Evolutionary conservation across 2,797 vertebrate genomes (phyloP).

Genomic region (Falco berigora): DNA sequence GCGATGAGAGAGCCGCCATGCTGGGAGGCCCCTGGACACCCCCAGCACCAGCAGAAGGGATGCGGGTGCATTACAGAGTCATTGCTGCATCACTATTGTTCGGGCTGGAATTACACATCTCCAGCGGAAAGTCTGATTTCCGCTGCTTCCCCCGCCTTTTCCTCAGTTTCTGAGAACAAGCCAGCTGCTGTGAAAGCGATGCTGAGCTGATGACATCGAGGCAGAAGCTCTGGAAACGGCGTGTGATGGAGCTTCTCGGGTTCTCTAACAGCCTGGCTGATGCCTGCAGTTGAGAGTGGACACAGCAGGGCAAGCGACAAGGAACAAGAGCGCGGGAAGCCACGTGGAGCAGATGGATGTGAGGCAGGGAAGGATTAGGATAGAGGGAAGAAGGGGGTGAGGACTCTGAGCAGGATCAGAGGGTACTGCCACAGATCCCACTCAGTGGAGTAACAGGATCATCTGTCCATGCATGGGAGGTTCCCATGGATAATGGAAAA

Average conservation of each 20-base stretch:
- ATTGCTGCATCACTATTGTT: not conserved
- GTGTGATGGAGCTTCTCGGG: not conserved
- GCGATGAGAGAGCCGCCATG: fast-evolving
- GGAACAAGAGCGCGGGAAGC: not conserved
- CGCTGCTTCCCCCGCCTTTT: not conserved
- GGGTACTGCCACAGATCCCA: not conserved
- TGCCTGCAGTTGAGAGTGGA: not conserved
- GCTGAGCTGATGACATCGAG: not conserved
- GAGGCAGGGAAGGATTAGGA: not conserved
- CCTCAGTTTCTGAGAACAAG: not conserved
- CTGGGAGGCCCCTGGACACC: fast-evolving
- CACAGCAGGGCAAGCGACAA: not conserved
- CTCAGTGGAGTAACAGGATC: not conserved
- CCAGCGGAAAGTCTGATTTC: not conserved
- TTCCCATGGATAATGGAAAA: not conserved
- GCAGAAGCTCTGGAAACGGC: not conserved
- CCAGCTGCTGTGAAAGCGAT: not conserved
- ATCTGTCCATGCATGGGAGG: not conserved
- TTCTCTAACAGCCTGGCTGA: not conserved
- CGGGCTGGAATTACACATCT: not conserved
- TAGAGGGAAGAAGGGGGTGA: not conserved
- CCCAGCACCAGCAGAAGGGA: not conserved
- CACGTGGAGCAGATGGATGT: not conserved
- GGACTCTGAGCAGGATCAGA: not conserved
- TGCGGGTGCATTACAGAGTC: fast-evolving